These are phyloP conservation scores for Pterobdella sp. DNA, from an alignment of 2,888 invertebrate genomes.

Conservation along the genomic window DNA sequence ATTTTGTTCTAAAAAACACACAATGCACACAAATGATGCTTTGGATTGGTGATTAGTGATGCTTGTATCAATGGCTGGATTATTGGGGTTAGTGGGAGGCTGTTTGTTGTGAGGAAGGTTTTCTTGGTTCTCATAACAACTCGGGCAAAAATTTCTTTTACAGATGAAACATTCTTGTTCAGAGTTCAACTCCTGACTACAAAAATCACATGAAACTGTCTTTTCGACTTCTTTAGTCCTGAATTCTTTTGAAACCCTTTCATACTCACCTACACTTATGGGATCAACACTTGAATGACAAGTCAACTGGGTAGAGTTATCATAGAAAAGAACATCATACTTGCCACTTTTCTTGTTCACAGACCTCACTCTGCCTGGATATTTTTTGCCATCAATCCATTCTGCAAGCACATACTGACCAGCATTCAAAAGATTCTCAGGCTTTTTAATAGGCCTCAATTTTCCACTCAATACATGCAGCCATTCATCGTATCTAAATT, in stretches of 20 bases:
- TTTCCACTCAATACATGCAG: constrained; percentile 14
- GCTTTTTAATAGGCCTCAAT: background rate
- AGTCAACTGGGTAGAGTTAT: background rate
- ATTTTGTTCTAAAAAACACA: background rate
- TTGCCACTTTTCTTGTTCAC: background rate
- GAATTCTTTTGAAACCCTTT: background rate
- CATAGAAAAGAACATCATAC: constrained; percentile 6
- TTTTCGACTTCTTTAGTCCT: background rate
- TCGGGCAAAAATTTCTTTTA: background rate
- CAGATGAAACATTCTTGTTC: background rate
- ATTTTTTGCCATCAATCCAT: constrained; percentile 10
- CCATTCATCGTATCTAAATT: constrained; percentile 16
- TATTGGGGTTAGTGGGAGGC: no score
- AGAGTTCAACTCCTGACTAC: background rate
- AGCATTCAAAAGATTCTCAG: no score
- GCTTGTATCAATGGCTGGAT: background rate
- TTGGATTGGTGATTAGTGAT: background rate
- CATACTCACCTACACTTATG: background rate
- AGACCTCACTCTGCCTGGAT: constrained; percentile 3
- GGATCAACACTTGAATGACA: background rate
- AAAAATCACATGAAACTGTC: background rate
- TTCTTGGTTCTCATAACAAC: background rate
- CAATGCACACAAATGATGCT: background rate
- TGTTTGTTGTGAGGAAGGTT: background rate
- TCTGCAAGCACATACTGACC: background rate